Base-by-base conservation (phyloP, 2,113 vertebrate genomes). In the Rhineura floridana region DNA sequence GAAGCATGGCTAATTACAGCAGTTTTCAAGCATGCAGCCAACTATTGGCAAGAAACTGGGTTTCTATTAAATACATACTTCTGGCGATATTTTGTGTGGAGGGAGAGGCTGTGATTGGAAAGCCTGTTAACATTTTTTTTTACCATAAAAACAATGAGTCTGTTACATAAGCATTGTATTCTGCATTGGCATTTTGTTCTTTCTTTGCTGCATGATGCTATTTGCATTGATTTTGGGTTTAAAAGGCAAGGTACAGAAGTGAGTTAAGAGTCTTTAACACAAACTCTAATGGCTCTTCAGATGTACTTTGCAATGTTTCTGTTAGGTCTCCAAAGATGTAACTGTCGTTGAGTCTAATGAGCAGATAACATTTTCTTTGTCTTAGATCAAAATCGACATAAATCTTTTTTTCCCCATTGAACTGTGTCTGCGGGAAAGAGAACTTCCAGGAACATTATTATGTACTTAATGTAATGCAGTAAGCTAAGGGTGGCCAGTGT, bases 1-100 rank as follows among this genome's bases (percentile, higher is more conserved):
- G 91, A 95, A 90, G 94, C 65, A 59, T 91, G 89, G 92, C 93
- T 96, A 94, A 96, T 96, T 96, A 93, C 90, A 93, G 88, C 28
- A 77, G 81, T 92, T 95, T 95, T 95, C 76, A 88, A 90, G 90
- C 88, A 90, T 70, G 93, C 78, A 92, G 87, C 89, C 70, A 93
- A 91, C 69, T 88, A 86, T 94, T 94, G 90, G 77, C 88, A 89
- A 89, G 80, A 86, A 94, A 88, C 50, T 85, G 30, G 1, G 79
- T 8, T 79, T 92, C 90, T 94, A 73, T 91, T 93, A 95, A 95
- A 91, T 90, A 88, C 50, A 65, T 91, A 48, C 91, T 89, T 93
- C 81, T 48, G 88, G 78, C 75, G 70, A 75, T 90, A 72, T 81
- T 63, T 87, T 91, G 79, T 67, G 76, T 70, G 65, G 83, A 91